phyloP scores from a whole-genome alignment of 2,888 invertebrate genomes.

The Synergus japonicus region DNA sequence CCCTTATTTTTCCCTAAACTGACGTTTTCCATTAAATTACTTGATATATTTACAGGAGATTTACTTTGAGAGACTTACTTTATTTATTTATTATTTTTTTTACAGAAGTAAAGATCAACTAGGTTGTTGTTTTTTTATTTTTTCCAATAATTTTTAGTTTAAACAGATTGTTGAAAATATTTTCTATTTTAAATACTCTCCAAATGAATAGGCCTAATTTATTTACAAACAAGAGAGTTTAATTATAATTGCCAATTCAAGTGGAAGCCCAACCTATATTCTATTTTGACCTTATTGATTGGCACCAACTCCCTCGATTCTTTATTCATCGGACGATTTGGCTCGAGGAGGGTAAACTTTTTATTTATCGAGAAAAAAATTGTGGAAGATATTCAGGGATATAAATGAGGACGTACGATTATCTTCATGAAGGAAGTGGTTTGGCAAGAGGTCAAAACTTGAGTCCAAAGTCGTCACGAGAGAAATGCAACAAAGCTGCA shows the following conservation, averaged over 20 bases:
- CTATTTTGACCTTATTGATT: background rate
- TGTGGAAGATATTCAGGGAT: background rate
- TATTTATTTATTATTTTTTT: no score
- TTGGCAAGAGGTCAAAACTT: constrained; percentile 8
- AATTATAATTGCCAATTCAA: no score
- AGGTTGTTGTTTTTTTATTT: no score
- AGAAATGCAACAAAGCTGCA: background rate
- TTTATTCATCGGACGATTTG: background rate
- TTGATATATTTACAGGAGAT: background rate
- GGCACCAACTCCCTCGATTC: background rate
- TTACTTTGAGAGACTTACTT: no score
- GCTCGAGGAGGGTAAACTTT: background rate
- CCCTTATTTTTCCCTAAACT: background rate
- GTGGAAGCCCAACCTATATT: background rate
- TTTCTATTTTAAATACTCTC: no score
- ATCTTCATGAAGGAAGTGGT: background rate
- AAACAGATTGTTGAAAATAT: no score
- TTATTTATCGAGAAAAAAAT: background rate
- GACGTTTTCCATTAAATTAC: background rate
- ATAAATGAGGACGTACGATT: background rate
- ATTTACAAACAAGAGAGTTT: no score
- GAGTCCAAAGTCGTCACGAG: background rate
- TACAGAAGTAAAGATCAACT: no score
- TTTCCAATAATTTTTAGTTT: no score
- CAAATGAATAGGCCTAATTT: no score